Percentiles rank a stretch among this genome's conserved stretches.
These are phyloP conservation scores for Psephotus haematonotus DNA, from an alignment of 2,113 vertebrate species.

Conservation along the genomic window DNA sequence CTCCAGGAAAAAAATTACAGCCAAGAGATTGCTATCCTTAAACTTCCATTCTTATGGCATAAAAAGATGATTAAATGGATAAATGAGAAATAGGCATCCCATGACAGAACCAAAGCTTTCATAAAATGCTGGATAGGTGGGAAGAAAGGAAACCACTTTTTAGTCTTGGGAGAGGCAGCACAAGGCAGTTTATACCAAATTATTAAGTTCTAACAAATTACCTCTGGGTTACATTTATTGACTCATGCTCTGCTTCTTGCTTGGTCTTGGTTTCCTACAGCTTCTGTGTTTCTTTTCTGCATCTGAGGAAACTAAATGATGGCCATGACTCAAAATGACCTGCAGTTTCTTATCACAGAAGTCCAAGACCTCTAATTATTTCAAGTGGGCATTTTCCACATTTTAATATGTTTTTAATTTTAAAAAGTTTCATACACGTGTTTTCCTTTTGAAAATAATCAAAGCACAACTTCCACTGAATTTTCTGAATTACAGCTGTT, in stretches of 20 bases:
- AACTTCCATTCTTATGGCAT: neutral
- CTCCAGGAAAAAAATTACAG: neutral
- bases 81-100: neutral
- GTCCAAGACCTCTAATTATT: conserved; percentile 10
- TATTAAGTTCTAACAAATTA: neutral
- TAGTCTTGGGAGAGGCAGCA: neutral
- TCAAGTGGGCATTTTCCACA: conserved; percentile 28
- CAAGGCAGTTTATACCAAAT: neutral
- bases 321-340: neutral
- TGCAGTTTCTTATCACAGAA: conserved; percentile 6
- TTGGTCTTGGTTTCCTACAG: conserved; percentile 7
- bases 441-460: conserved; percentile 58
- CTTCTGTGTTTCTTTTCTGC: conserved; percentile 25
- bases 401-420: conserved; percentile 47
- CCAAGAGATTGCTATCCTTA: neutral
- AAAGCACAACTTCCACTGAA: neutral
- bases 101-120: neutral
- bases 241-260: neutral
- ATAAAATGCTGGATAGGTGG: neutral
- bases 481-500: neutral
- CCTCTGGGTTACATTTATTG: conserved; percentile 13
- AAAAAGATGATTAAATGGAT: neutral
- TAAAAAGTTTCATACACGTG: neutral
- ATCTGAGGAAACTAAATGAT: conserved; percentile 18
- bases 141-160: neutral